These are phyloP conservation scores for Platichthys flesus DNA, from an alignment of 2,113 vertebrate genomes.

Conservation along the genomic window DNA sequence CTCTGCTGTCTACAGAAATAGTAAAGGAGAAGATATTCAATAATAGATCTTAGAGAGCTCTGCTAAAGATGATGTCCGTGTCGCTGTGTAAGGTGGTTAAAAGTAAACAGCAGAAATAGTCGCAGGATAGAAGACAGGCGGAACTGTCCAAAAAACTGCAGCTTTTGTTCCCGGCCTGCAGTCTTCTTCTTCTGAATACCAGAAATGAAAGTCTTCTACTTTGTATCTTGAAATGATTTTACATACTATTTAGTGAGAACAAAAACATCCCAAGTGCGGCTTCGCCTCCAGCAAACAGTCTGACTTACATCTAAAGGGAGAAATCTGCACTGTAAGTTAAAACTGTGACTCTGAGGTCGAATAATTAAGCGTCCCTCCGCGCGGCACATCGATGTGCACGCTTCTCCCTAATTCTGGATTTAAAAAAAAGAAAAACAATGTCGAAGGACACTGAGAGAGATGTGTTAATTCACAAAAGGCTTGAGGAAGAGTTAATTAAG, in stretches of 20 bases:
- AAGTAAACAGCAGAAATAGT: slow-evolving; percentile 36
- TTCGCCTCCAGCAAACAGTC: slow-evolving; percentile 52
- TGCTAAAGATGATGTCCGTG: slow-evolving; percentile 3
- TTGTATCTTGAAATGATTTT: slow-evolving; percentile 34
- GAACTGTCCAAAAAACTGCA: slow-evolving; percentile 18
- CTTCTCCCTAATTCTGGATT: slow-evolving; percentile 47
- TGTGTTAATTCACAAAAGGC: slow-evolving; percentile 78
- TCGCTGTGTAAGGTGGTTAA: slow-evolving; percentile 12
- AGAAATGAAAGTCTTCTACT: slow-evolving; percentile 21
- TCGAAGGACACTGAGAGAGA: slow-evolving; percentile 69
- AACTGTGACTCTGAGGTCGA: slow-evolving; percentile 66
- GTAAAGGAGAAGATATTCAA: too few relatives aligned
- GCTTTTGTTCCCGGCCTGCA: neutral
- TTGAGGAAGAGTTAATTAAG: slow-evolving; percentile 80
- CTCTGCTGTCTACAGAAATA: too few relatives aligned
- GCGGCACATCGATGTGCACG: slow-evolving; percentile 20
- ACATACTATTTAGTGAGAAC: slow-evolving; percentile 49
- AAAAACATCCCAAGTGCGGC: slow-evolving; percentile 56
- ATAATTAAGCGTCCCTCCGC: slow-evolving; percentile 58
- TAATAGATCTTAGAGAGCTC: too few relatives aligned
- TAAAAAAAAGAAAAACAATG: slow-evolving; percentile 41
- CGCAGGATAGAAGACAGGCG: neutral
- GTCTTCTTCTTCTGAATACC: slow-evolving; percentile 31
- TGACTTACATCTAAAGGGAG: slow-evolving; percentile 50
- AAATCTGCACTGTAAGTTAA: slow-evolving; percentile 70